A percentile compares a stretch with the other conserved stretches of the same genome.
Evolutionary conservation across 2,888 invertebrate genomes (phyloP).

Genomic region (Thera obeliscata): DNA sequence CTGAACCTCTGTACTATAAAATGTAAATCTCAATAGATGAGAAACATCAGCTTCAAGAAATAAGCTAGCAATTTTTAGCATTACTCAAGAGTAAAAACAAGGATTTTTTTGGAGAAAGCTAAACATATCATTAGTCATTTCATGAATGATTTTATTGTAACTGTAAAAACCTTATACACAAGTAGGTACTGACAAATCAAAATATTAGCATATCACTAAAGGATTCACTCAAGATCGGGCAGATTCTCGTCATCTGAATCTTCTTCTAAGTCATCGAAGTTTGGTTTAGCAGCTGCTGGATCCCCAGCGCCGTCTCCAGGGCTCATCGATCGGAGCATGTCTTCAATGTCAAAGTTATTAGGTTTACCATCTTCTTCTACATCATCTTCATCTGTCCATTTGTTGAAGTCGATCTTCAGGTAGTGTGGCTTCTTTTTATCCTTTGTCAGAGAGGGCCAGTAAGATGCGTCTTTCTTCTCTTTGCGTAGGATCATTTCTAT

Average conservation of each 20-base stretch:
- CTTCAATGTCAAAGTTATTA: constrained; percentile 84
- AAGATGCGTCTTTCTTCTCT: constrained; percentile 89
- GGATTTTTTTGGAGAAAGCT: constrained; percentile 9
- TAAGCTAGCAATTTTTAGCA: no score
- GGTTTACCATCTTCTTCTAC: constrained; percentile 88
- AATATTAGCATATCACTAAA: constrained; percentile 55
- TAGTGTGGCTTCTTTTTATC: constrained; percentile 96
- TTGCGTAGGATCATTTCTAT: constrained; percentile 90
- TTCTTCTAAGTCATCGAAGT: constrained; percentile 90
- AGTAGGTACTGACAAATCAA: constrained; percentile 67
- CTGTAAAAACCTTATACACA: constrained; percentile 82
- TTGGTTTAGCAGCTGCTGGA: constrained; percentile 85
- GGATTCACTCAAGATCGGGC: constrained; percentile 88
- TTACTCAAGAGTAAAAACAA: background rate
- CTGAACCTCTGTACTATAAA: no score
- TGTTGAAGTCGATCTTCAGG: constrained; percentile 98
- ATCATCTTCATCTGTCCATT: constrained; percentile 99
- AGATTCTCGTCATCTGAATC: constrained; percentile 93
- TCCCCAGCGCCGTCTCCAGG: constrained; percentile 64
- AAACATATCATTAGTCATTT: constrained; percentile 28
- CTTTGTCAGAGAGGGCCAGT: constrained; percentile 95
- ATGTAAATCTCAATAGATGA: no score
- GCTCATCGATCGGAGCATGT: constrained; percentile 91
- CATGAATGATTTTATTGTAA: constrained; percentile 71
- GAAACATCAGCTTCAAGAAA: no score